Percentiles rank a stretch among this genome's conserved stretches.
Evolutionary conservation across 1,140 invertebrate species (phyloP).

Genomic region (Saccostrea glomerata): DNA sequence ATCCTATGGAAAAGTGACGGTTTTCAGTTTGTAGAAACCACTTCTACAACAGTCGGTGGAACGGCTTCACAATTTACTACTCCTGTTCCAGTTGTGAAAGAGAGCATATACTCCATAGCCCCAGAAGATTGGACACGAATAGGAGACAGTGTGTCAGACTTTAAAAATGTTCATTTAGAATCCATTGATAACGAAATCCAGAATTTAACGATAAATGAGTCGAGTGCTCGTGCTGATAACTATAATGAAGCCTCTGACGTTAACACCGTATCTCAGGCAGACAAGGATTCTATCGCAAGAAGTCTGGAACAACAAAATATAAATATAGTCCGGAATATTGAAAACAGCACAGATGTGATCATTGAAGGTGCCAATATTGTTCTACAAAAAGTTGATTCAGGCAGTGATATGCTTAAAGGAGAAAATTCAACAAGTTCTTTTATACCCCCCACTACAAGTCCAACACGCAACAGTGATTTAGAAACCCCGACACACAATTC

Average conservation of each 20-base stretch:
- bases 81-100: neutral
- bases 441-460: neutral
- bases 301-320: neutral
- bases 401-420: neutral
- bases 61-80: neutral
- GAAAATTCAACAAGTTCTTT: neutral
- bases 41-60: conserved; percentile 6
- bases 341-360: neutral
- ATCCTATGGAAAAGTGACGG: conserved; percentile 18
- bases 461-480: conserved; percentile 1
- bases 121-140: neutral
- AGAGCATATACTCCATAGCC: neutral
- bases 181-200: conserved; percentile 13
- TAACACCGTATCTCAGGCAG: neutral
- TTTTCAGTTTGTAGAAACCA: neutral
- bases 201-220: neutral
- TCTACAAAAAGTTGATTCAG: neutral
- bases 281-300: neutral
- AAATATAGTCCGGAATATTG: neutral
- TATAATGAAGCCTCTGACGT: neutral
- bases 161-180: conserved; percentile 6
- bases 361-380: neutral
- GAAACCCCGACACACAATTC: conserved; percentile 9
- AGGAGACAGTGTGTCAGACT: neutral
- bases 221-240: neutral